These are phyloP conservation scores for Epizoanthus ramosus DNA, from an alignment of 92 coral and sea anemone genomes.

Conservation along the genomic window DNA sequence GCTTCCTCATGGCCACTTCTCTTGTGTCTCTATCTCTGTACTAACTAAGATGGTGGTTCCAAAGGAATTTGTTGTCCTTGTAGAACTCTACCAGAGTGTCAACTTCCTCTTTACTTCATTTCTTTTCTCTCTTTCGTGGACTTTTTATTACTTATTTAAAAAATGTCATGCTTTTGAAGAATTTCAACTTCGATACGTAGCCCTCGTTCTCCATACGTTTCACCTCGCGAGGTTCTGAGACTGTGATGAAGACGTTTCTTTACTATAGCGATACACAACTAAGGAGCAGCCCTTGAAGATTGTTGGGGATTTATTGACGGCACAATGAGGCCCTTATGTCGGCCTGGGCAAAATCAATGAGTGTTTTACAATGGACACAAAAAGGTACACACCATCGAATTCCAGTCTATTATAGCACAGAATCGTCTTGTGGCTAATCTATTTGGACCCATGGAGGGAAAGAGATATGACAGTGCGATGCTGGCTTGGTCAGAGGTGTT, in stretches of 20 bases:
- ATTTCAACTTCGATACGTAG: conserved; percentile 50
- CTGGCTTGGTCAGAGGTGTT: not conserved
- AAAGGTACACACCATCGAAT: not conserved
- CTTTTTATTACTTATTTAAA: conserved; percentile 48
- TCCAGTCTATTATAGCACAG: conserved; percentile 8
- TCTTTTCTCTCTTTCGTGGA: conserved; percentile 37
- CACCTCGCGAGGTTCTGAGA: conserved; percentile 59
- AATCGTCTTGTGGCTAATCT: conserved; percentile 18
- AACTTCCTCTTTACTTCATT: conserved; percentile 48
- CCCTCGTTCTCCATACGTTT: conserved; percentile 27
- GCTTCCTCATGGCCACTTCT: conserved; percentile 39
- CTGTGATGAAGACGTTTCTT: conserved; percentile 49
- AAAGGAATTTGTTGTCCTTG: conserved; percentile 54
- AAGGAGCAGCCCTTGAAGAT: conserved; percentile 24
- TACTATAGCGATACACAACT: not conserved
- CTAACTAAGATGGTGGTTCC: conserved; percentile 55
- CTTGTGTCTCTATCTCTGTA: conserved; percentile 44
- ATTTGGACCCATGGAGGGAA: conserved; percentile 17
- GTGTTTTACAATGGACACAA: conserved; percentile 5
- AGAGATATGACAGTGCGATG: conserved; percentile 16
- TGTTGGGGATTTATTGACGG: too few species aligned
- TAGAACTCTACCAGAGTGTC: conserved; percentile 54
- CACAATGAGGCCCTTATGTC: conserved; percentile 2
- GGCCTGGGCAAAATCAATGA: conserved; percentile 1
- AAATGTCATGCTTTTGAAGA: conserved; percentile 43